These are phyloP conservation scores for Drosophila atroscutellata DNA, from an alignment of 2,888 invertebrate species.

Conservation along the genomic window DNA sequence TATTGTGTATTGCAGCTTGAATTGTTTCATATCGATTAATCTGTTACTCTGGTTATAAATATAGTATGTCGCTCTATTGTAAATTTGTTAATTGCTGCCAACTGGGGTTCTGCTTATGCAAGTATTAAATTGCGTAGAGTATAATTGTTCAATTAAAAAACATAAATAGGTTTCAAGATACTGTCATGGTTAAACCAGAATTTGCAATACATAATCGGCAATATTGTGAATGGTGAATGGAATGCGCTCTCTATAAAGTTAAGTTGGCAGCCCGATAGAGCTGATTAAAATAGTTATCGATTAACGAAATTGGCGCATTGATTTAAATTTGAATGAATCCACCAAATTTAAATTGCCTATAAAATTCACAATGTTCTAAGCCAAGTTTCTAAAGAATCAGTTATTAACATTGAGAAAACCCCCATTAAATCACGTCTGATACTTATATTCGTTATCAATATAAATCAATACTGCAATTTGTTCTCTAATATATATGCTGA, in stretches of 20 bases:
- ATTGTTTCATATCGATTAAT: background rate
- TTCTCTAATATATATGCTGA: constrained; percentile 19
- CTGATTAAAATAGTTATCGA: background rate
- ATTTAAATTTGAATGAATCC: background rate
- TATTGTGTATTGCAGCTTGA: background rate
- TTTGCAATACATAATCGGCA: background rate
- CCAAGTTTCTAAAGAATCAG: background rate
- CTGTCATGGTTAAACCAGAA: background rate
- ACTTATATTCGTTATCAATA: background rate
- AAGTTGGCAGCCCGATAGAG: constrained; percentile 12
- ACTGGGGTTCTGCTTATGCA: background rate
- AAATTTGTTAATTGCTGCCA: background rate
- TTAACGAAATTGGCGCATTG: background rate
- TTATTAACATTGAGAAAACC: background rate
- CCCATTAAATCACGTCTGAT: background rate
- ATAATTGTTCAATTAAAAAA: too few relatives aligned
- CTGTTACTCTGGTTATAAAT: background rate
- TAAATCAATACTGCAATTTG: background rate
- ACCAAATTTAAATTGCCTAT: too few relatives aligned
- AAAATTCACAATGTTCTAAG: background rate
- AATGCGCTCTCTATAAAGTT: background rate
- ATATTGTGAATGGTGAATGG: background rate
- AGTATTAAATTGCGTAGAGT: background rate
- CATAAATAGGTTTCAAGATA: background rate
- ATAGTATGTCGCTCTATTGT: background rate